Base-by-base conservation (phyloP, 92 coral and sea anemone species). In the Phenganax subtilis region DNA sequence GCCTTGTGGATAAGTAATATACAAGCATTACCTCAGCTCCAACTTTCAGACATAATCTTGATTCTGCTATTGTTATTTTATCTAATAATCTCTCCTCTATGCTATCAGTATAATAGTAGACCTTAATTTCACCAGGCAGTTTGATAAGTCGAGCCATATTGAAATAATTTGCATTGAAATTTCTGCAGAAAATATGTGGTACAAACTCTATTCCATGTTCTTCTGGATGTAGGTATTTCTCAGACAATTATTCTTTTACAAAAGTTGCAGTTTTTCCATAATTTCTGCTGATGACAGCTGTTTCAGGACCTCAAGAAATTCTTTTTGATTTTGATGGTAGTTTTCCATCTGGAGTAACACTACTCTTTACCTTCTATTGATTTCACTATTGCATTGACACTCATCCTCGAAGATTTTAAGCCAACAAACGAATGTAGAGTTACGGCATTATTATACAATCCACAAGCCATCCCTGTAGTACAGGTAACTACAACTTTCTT, bases 391-490 rank as follows among this genome's bases (percentile, higher is more conserved):
- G 20, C 10, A 52, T 89, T 75, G 5, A 62, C 74, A 12, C 69
- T 9, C 25, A 84, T 79, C 37, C 85, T 15, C 16, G 86, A 81
- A 10, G 88, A 84, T 9, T 87, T 82, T 7, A 87, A 80, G n/a
- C 86, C 89, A 51, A 86, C 81, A 71, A 80, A 87, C 8, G 92
- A 84, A 62, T 87, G 90, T 8, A 89, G 55, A 29, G 90, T 87
- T 12, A 59, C n/a, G 54, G 89, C 86, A 53, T 74, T 55, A 51
- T 74, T 61, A 56, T 74, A 74, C 55, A 74, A 74, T 14, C 79
- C 79, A 74, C 79, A 51, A 10, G 62, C 79, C 79, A 51, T 74
- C 30, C 79, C 79, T 74, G 79, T 74, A 54, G 79, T 74, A 55
- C 61, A 74, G 8, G 79, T 72, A 72, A 72, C 76, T 72, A 53